Evolutionary conservation across 1,140 invertebrate species (phyloP).

Genomic region (Hylaeus anthracinus): DNA sequence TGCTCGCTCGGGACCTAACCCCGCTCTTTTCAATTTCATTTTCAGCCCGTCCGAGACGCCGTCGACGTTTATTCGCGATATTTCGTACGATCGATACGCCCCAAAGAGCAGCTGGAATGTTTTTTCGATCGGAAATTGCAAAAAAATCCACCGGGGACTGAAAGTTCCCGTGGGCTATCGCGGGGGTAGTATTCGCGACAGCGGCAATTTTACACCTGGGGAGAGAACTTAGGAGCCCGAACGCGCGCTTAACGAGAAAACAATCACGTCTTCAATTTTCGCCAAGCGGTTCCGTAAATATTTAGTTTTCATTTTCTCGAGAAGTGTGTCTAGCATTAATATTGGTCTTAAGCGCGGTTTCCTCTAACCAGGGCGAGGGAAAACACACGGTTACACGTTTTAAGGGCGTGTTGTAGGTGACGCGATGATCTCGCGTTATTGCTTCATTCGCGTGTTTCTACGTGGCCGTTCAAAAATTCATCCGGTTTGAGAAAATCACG

Average conservation of each 20-base stretch:
- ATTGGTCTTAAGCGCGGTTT: no score
- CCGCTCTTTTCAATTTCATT: conserved; percentile 31
- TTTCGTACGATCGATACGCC: conserved; percentile 20
- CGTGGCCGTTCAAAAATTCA: no score
- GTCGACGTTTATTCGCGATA: conserved; percentile 41
- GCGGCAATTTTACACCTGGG: conserved; percentile 13
- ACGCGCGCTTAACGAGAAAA: conserved; percentile 4
- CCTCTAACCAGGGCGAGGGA: no score
- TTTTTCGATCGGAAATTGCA: conserved; percentile 45
- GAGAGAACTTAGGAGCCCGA: no score
- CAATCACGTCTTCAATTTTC: not conserved
- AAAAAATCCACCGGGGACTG: conserved; percentile 1
- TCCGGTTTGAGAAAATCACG: no score
- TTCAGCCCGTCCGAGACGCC: conserved; percentile 11
- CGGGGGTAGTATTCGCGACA: not conserved
- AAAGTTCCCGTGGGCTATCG: not conserved
- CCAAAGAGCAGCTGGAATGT: not conserved
- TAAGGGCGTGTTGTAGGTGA: no score
- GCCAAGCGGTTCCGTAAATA: conserved; percentile 5
- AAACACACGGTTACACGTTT: no score
- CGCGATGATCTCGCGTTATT: no score
- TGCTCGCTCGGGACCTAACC: not conserved
- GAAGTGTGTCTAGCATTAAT: not conserved
- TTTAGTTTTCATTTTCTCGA: not conserved
- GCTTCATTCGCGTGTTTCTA: no score